Percentiles rank a stretch among this genome's conserved stretches.
Evolutionary conservation across 2,888 invertebrate genomes (phyloP).

Genomic region (Caenorhabditis uteleia): DNA sequence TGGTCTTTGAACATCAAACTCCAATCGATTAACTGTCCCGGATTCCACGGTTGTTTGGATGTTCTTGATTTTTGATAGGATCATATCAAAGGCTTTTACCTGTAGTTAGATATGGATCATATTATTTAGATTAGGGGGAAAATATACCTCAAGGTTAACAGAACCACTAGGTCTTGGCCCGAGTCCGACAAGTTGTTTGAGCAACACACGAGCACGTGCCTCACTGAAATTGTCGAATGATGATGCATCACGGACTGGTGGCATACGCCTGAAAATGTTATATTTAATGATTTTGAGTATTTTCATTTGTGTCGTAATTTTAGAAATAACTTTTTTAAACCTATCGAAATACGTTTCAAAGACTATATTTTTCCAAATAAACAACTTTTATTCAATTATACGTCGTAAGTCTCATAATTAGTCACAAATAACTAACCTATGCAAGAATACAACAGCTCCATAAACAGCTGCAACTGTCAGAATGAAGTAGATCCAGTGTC

Average conservation of each 20-base stretch:
- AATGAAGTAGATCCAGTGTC: slow-evolving; percentile 65
- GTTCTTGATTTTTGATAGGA: slow-evolving; percentile 22
- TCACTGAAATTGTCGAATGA: slow-evolving; percentile 45
- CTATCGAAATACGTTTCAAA: background rate
- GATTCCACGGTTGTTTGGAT: slow-evolving; percentile 8
- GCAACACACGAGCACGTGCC: slow-evolving; percentile 52
- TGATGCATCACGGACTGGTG: slow-evolving; percentile 33
- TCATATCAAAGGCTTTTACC: slow-evolving; percentile 43
- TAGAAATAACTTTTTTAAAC: too few species aligned
- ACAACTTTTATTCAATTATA: background rate
- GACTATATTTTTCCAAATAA: background rate
- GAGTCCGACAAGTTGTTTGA: slow-evolving; percentile 56
- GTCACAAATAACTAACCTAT: slow-evolving; percentile 25
- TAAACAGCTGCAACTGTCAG: slow-evolving; percentile 57
- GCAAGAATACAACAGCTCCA: slow-evolving; percentile 60
- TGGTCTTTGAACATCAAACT: slow-evolving; percentile 72
- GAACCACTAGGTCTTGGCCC: slow-evolving; percentile 67
- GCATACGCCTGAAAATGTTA: slow-evolving; percentile 37
- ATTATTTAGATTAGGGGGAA: background rate
- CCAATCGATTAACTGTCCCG: slow-evolving; percentile 39
- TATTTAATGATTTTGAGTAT: background rate
- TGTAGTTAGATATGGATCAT: slow-evolving; percentile 1
- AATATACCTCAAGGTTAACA: slow-evolving; percentile 57
- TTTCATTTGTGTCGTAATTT: background rate
- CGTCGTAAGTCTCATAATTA: background rate